Base-by-base conservation (phyloP, 2,888 invertebrate genomes). In the Scaeva pyrastri region DNA sequence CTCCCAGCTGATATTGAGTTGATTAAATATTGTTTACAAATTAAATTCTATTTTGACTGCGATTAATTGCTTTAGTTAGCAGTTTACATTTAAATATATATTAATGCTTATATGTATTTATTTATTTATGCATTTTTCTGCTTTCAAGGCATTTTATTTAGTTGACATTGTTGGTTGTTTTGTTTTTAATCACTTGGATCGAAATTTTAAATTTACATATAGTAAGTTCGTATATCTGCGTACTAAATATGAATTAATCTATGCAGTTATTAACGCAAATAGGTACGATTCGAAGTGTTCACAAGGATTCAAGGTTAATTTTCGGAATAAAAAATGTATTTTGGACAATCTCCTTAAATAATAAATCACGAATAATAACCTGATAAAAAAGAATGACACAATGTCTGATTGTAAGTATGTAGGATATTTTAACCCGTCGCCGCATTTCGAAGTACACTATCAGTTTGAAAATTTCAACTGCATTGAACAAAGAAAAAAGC, bases 21-120 rank as follows among this genome's bases (percentile, higher is more conserved):
- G 74, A 78, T 83, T 78, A 74, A 78, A 73, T 78, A 41, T 68
- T 77, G 72, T 83, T 60, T 73, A 77, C 55, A 72, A 73, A 68
- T 68, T 45, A 60, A 52, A 36, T 77, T 60, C 52, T 76, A 72
- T 82, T 76, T 77, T 72, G 68, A 73, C 73, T 77, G 39, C 36
- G 19, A 62, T 82, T 77, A 82, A 64, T 76, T 8, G 21, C 21
- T 62, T 23, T 21, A 41, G 41, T 11, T 55, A 10, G 16, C 55
- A 55, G 4, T 55, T 55, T 55, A 31, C 8, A 16, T 11, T 4
- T n/a, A 26, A n/a, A 26, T n/a, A 7, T 26, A 26, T 16, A 16
- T 31, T 5, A 12, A 50, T 16, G 1, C 31, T 16, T 19, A 12
- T n/a, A n/a, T n/a, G n/a, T n/a, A n/a, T n/a, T n/a, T n/a, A n/a